These are phyloP conservation scores for Melanitta fusca DNA, from an alignment of 2,797 vertebrate genomes.

Conservation along the genomic window DNA sequence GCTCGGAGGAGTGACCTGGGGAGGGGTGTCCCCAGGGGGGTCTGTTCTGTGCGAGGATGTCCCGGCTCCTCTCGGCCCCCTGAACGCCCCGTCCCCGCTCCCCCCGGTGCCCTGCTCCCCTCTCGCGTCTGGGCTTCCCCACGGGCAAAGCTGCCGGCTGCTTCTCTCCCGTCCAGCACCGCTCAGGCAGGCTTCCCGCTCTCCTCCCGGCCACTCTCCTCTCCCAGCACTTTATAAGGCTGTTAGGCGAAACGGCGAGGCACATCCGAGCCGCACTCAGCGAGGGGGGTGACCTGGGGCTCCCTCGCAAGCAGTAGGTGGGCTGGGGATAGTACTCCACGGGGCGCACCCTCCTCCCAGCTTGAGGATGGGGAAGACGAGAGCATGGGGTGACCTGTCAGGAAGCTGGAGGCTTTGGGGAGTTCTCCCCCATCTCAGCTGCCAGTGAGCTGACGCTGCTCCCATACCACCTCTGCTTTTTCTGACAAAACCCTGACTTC, in stretches of 20 bases:
- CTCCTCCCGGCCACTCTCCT: background rate
- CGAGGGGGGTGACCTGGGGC: background rate
- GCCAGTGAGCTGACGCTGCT: background rate
- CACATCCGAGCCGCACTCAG: accelerated
- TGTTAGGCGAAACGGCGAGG: background rate
- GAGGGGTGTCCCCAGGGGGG: background rate
- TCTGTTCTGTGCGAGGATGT: background rate
- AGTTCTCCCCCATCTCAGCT: background rate
- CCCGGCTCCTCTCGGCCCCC: background rate
- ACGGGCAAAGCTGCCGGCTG: background rate
- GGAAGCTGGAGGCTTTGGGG: background rate
- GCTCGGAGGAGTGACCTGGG: background rate
- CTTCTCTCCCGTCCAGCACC: background rate
- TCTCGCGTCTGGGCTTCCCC: background rate
- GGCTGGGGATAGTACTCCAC: background rate
- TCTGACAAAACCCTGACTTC: background rate
- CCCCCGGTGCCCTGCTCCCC: background rate
- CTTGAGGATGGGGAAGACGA: background rate
- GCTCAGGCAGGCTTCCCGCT: background rate
- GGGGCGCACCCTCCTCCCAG: background rate
- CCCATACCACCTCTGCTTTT: background rate
- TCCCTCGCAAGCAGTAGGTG: accelerated
- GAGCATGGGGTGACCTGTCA: accelerated
- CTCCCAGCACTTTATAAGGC: background rate
- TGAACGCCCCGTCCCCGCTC: background rate